Base-by-base conservation (phyloP, 2,113 vertebrate species). In the Corythornis madagascariensis region DNA sequence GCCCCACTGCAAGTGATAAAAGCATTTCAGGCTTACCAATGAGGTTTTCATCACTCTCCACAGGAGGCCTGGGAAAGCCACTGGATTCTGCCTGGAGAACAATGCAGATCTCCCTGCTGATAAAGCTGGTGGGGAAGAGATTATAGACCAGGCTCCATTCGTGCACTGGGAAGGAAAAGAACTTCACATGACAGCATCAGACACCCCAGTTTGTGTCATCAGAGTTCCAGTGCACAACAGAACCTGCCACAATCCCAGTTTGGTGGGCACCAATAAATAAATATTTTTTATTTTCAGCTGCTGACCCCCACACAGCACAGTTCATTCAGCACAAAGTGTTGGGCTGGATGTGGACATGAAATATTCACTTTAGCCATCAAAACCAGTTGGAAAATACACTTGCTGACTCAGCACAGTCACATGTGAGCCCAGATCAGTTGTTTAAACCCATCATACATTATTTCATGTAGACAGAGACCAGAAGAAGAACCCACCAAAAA, bases 1-100 rank as follows among this genome's bases (percentile, higher is more conserved):
- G 84, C 94, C 83, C 72, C 20, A 11, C 31, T 73, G 59, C 76
- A 72, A 35, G 65, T 11, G 86, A 89, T 70, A 67, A 87, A 83
- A 93, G 86, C 83, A 38, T 67, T 50, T 48, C 72, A 53, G 69
- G 91, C 70, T 93, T 16, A 52, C 42, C 92, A 60, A 57, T 1
- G 17, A 71, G 83, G 76, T 88, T 94, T 93, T 55, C 92, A 86
- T 55, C 25, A 0, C 69, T 73, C 86, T 26, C 83, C 67, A 24
- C 0, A 28, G 75, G 90, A 80, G 80, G 71, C n/a, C 85, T 86
- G 93, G 66, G 61, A 60, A 78, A 53, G 43, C 83, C 45, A 11
- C 19, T 60, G 86, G 75, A 33, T 33, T 74, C n/a, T 70, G 56
- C 56, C 74, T 65, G 3, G 19, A 82, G 55, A 90, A 85, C 52